These are phyloP conservation scores for Drosophila barbarae DNA, from an alignment of 2,888 invertebrate species.

Conservation along the genomic window DNA sequence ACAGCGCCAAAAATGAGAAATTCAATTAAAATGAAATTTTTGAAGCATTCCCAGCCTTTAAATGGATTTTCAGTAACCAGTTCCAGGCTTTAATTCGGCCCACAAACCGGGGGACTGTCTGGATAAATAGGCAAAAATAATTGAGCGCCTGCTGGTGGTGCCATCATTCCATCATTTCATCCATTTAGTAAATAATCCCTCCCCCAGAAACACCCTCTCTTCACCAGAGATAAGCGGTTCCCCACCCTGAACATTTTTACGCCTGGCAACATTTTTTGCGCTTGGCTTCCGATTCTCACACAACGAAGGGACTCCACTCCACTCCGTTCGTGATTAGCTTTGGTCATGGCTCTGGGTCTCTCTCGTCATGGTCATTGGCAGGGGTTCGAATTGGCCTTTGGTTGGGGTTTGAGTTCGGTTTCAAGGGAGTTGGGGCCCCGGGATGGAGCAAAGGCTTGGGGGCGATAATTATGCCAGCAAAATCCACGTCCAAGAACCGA, in stretches of 20 bases:
- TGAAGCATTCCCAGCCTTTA: slow-evolving; percentile 44
- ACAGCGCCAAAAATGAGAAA: slow-evolving; percentile 60
- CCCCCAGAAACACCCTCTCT: not conserved
- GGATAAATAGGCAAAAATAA: slow-evolving; percentile 63
- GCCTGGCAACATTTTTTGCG: slow-evolving; percentile 38
- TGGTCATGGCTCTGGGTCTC: slow-evolving; percentile 25
- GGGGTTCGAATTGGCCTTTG: not conserved
- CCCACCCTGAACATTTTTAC: slow-evolving; percentile 20
- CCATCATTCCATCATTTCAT: slow-evolving; percentile 19
- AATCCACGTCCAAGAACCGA: slow-evolving; percentile 45
- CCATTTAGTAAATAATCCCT: not conserved
- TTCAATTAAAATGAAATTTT: slow-evolving; percentile 72
- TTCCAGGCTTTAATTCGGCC: slow-evolving; percentile 41
- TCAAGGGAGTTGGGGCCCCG: not conserved
- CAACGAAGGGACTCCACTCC: not conserved
- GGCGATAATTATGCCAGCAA: slow-evolving; percentile 62
- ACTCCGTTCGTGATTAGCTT: slow-evolving; percentile 33
- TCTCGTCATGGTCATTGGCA: slow-evolving; percentile 20
- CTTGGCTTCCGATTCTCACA: slow-evolving; percentile 42
- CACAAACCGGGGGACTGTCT: slow-evolving; percentile 29
- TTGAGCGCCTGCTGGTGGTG: slow-evolving; percentile 48
- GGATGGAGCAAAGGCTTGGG: slow-evolving; percentile 17
- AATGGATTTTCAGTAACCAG: slow-evolving; percentile 50
- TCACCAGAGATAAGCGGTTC: slow-evolving; percentile 52
- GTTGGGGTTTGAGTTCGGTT: not conserved